Base-by-base conservation (phyloP, 1,140 invertebrate genomes). In the Drosophila kanapiae region DNA sequence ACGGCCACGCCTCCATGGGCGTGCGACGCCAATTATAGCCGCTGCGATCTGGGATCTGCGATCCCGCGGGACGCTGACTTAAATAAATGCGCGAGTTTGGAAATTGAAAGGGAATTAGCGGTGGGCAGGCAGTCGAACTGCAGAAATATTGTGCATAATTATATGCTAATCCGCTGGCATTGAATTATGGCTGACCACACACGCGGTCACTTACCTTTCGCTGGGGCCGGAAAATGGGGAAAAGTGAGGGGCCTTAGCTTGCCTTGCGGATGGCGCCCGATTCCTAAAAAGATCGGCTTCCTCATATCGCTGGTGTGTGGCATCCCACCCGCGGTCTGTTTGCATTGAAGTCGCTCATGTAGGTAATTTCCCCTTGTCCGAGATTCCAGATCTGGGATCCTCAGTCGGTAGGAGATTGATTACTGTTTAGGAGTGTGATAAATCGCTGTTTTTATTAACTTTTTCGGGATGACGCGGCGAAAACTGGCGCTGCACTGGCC, bases 381-480 rank as follows among this genome's bases (percentile, higher is more conserved):
- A 67, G 23, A 33, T 14, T 18, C 31, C 10, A 64, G 10, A 68
- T 14, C 9, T 3, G 49, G 48, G 11, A 31, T 48, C n/a, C 67
- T 81, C 77, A 56, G 48, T 35, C 42, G 79, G 74, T 77, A 69
- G 74, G 75, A 77, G 68, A 90, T 90, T 82, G 83, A 83, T 86
- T 84, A 91, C 67, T 87, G 79, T 91, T 78, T 78, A 82, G 63
- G 88, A 91, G 88, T 91, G 88, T 91, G 88, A 91, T 91, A 91
- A 91, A 91, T 91, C 90, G 82, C 83, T 91, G 88, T 88, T 85
- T 91, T 91, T 80, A 91, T 91, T 91, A 91, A 91, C 83, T 91
- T 91, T 91, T 86, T 91, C 69, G 79, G 68, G 75, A 91, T 91
- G 88, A 91, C 78, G 58, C 51, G 38, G 81, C 88, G 48, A 33